Base-by-base conservation (phyloP, 2,888 invertebrate genomes). In the Linnaemya tessellans region DNA sequence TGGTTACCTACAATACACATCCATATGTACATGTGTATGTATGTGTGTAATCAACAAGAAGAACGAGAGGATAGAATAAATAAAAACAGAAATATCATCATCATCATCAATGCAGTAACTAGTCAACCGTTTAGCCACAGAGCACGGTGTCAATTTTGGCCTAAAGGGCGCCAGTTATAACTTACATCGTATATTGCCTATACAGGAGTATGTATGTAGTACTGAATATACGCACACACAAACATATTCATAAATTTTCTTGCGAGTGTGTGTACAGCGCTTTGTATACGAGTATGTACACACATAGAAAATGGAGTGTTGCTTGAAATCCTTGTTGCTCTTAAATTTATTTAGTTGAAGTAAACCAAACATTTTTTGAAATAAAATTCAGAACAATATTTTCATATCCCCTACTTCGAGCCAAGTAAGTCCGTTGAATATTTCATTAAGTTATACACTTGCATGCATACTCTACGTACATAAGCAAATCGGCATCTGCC, bases 111-210 rank as follows among this genome's bases (percentile, higher is more conserved):
- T 84, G 81, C 84, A 81, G 84, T 79, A 74, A 70, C 81, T 84
- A 84, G 81, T 84, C 81, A 84, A 81, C 68, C 81, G 51, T 84
- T 81, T 79, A 81, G 70, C 84, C 84, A 79, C 81, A 81, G 78
- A 74, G 70, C 74, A 78, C 81, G 78, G 81, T 79, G 74, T 81
- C 78, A 84, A 84, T 84, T 78, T 84, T 84, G 81, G 84, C 81
- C 78, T 81, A 81, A 79, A 79, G 65, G 81, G 74, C 81, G 81
- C 84, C 81, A 84, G 78, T 67, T 84, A 75, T 73, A 81, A 68
- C 68, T 67, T 67, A 73, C 43, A 18, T 56, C 22, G 51, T 46
- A 30, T 62, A 38, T 8, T 25, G 18, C n/a, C 51, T 3, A 71
- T 25, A 73, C 38, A n/a, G n/a, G n/a, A n/a, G n/a, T n/a, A n/a